Evolutionary conservation across 2,888 invertebrate species (phyloP).

Genomic region (Argynnis bischoffii): DNA sequence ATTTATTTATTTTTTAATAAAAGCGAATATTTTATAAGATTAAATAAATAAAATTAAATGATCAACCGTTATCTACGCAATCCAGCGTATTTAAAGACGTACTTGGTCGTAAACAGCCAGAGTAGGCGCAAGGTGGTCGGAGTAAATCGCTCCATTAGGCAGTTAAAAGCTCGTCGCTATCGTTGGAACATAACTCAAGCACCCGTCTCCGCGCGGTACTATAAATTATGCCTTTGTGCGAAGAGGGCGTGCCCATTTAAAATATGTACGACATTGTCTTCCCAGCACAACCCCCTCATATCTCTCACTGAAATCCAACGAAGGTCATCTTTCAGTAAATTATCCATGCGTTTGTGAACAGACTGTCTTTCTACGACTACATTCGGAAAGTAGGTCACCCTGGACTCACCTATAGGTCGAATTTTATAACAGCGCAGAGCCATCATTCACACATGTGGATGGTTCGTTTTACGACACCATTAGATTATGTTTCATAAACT

Average conservation of each 20-base stretch:
- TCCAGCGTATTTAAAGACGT: conserved; percentile 47
- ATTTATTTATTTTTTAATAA: not conserved
- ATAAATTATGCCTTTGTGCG: conserved; percentile 81
- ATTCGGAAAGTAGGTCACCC: conserved; percentile 60
- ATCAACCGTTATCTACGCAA: conserved; percentile 33
- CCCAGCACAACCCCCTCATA: conserved; percentile 68
- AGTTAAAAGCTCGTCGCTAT: conserved; percentile 83
- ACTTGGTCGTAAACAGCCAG: conserved; percentile 60
- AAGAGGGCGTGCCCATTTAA: conserved; percentile 78
- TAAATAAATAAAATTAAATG: conserved; percentile 25
- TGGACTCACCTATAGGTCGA: conserved; percentile 40
- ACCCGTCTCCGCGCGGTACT: conserved; percentile 78
- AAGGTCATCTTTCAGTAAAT: conserved; percentile 66
- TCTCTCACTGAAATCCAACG: conserved; percentile 54
- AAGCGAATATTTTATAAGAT: not conserved
- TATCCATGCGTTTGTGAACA: conserved; percentile 53
- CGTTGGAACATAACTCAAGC: conserved; percentile 79
- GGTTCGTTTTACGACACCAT: conserved; percentile 21
- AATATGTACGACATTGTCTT: conserved; percentile 82
- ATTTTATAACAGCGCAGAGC: conserved; percentile 28
- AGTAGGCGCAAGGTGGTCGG: conserved; percentile 74
- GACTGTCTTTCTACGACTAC: conserved; percentile 51
- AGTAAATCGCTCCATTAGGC: conserved; percentile 82
- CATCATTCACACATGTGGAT: conserved; percentile 30
- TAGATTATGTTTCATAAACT: conserved; percentile 24